Percentiles rank a stretch among this genome's conserved stretches.
phyloP scores from a whole-genome alignment of 2,888 invertebrate species.

The Anagyrus pseudococci region DNA sequence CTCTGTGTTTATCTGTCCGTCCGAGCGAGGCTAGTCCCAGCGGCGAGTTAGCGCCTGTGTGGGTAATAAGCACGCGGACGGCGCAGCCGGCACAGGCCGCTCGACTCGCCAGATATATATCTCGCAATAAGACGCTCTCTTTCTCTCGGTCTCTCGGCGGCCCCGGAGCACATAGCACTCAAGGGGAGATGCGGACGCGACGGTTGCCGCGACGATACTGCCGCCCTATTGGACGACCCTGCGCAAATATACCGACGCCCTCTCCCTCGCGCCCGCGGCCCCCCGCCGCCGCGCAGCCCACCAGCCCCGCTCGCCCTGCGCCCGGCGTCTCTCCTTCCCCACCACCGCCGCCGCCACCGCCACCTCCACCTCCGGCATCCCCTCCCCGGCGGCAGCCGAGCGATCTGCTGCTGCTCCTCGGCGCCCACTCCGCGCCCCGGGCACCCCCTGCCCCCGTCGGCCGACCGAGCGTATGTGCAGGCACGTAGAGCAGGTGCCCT shows the following conservation, averaged over 20 bases:
- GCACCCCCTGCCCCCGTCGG: no score
- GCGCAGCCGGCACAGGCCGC: background rate
- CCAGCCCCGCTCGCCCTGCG: constrained; percentile 37
- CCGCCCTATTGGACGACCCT: constrained; percentile 61
- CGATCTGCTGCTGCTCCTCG: constrained; percentile 3
- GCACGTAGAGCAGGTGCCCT: no score
- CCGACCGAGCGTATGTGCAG: no score
- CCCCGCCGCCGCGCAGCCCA: constrained; percentile 16
- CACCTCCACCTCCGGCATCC: constrained; percentile 1
- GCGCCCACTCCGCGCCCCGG: background rate
- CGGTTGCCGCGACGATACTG: constrained; percentile 61
- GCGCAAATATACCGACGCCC: constrained; percentile 61
- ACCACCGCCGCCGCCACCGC: constrained; percentile 22
- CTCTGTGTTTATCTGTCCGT: no score
- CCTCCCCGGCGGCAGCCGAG: background rate
- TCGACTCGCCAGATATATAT: background rate
- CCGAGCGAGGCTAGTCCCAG: no score
- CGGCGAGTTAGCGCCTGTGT: no score
- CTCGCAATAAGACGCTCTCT: no score
- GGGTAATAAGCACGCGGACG: background rate
- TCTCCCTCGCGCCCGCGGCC: constrained; percentile 49
- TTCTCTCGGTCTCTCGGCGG: background rate
- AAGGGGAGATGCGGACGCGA: constrained; percentile 50
- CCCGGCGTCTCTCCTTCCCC: constrained; percentile 40
- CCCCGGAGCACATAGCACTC: background rate